Evolutionary conservation across 1,140 invertebrate genomes (phyloP).

Genomic region (Leptinotarsa undecemlineata): DNA sequence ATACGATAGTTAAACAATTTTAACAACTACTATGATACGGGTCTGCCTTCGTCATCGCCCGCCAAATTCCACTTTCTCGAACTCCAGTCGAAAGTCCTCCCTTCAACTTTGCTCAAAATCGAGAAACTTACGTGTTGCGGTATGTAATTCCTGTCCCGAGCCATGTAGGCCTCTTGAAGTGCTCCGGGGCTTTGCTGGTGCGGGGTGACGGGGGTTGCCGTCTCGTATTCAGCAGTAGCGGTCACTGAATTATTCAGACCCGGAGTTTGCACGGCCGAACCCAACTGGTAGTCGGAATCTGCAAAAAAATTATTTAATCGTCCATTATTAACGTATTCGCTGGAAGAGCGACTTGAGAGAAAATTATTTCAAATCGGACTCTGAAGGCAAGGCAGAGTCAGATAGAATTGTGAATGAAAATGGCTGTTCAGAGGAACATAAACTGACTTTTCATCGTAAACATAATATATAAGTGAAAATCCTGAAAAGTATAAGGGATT

Average conservation of each 20-base stretch:
- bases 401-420: no score
- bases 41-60: not conserved
- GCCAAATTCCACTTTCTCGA: not conserved
- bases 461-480: no score
- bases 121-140: slow-evolving; percentile 49
- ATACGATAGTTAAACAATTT: no score
- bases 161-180: slow-evolving; percentile 51
- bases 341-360: not conserved
- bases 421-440: no score
- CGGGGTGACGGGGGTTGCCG: slow-evolving; percentile 26
- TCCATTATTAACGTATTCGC: slow-evolving; percentile 13
- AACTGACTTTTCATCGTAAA: no score
- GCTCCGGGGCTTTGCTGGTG: slow-evolving; percentile 43
- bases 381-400: not conserved
- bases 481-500: no score
- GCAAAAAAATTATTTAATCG: slow-evolving; percentile 44
- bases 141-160: slow-evolving; percentile 48
- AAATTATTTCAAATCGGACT: not conserved
- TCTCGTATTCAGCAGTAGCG: slow-evolving; percentile 44
- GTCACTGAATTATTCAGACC: slow-evolving; percentile 53
- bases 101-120: not conserved
- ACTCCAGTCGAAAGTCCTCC: not conserved
- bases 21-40: not conserved
- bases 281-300: slow-evolving; percentile 70
- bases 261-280: slow-evolving; percentile 63